A percentile compares a stretch with the other conserved stretches of the same genome.
phyloP scores from a whole-genome alignment of 2,797 vertebrate genomes.

The Buceros bicornis region DNA sequence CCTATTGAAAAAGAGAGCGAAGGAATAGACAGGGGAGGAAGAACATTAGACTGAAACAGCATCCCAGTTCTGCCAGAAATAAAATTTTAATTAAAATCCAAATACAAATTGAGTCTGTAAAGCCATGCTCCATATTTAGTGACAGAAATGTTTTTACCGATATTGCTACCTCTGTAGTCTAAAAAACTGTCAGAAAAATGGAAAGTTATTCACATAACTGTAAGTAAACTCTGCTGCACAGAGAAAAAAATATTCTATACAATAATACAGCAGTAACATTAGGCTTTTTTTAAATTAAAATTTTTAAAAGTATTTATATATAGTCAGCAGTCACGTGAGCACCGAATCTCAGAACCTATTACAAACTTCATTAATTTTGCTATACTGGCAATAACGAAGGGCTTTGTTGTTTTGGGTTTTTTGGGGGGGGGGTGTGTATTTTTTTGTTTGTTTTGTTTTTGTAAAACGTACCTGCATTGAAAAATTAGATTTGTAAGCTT shows the following conservation, averaged over 20 bases:
- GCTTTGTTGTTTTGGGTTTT: too few species aligned
- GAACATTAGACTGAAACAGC: background rate
- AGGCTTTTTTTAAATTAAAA: background rate
- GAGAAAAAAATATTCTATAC: background rate
- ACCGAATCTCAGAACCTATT: background rate
- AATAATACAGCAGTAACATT: background rate
- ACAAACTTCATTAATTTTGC: background rate
- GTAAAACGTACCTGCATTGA: background rate
- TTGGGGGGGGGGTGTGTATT: too few species aligned
- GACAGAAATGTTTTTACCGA: background rate
- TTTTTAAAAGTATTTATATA: background rate
- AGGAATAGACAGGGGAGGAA: background rate
- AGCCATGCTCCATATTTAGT: background rate
- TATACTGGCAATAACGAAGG: background rate
- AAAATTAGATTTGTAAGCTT: background rate
- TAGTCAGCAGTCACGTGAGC: background rate
- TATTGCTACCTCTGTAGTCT: background rate
- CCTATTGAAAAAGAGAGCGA: slow-evolving; percentile 76
- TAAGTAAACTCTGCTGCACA: background rate
- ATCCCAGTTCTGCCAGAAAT: background rate
- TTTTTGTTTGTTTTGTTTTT: background rate
- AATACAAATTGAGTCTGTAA: background rate
- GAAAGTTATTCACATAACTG: background rate
- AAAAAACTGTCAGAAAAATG: background rate
- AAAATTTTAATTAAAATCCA: background rate